A percentile compares a stretch with the other conserved stretches of the same genome.
Evolutionary conservation across 2,113 vertebrate genomes (phyloP).

Genomic region (Reinhardtius hippoglossoides): DNA sequence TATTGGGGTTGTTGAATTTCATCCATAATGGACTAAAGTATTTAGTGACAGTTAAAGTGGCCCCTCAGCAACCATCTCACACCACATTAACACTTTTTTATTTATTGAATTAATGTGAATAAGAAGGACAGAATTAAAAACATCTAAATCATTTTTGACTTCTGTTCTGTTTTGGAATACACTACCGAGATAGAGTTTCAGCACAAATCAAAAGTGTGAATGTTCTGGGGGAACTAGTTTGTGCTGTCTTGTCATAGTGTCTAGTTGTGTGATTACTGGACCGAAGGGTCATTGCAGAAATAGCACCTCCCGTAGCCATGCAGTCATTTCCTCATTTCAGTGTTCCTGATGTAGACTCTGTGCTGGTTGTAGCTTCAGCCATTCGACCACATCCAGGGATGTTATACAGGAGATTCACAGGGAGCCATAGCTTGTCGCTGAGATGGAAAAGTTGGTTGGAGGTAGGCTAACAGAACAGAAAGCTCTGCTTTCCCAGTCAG

Average conservation of each 20-base stretch:
- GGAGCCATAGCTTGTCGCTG: slow-evolving; percentile 75
- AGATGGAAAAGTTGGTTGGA: slow-evolving; percentile 72
- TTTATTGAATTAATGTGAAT: background rate
- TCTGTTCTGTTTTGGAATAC: background rate
- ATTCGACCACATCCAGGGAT: slow-evolving; percentile 63
- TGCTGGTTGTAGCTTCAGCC: slow-evolving; percentile 33
- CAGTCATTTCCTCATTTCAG: slow-evolving; percentile 75
- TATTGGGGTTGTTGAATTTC: background rate
- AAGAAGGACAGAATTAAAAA: background rate
- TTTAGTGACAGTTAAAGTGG: background rate
- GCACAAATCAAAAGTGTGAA: slow-evolving; percentile 11
- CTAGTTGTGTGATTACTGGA: slow-evolving; percentile 3
- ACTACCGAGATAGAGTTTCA: background rate
- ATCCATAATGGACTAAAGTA: background rate
- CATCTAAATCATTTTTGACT: background rate
- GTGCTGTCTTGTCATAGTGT: slow-evolving; percentile 34
- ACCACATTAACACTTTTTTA: background rate
- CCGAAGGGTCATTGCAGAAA: slow-evolving; percentile 56
- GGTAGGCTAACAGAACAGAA: slow-evolving; percentile 71
- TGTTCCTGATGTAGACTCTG: slow-evolving; percentile 49
- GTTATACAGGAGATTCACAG: slow-evolving; percentile 74
- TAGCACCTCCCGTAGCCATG: slow-evolving; percentile 58
- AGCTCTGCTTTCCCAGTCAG: slow-evolving; percentile 22
- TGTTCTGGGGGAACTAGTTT: slow-evolving; percentile 14
- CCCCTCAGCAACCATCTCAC: slow-evolving; percentile 5